phyloP scores from a whole-genome alignment of 2,113 vertebrate genomes.

The Catagonus wagneri region DNA sequence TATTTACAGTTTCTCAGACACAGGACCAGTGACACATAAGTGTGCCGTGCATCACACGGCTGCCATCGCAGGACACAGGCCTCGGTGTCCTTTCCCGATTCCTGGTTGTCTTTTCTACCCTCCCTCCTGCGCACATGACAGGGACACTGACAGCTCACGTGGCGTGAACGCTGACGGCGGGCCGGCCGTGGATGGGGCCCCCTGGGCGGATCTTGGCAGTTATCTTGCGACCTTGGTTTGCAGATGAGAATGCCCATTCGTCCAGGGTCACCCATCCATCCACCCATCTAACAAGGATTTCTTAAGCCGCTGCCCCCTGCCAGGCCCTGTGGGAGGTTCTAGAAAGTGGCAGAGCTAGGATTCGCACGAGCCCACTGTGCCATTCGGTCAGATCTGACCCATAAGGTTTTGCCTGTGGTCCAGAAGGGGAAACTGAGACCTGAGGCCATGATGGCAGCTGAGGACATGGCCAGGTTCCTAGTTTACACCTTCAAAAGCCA shows the following conservation, averaged over 20 bases:
- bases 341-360: not conserved
- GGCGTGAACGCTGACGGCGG: accelerated
- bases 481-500: not conserved
- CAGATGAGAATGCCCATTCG: not conserved
- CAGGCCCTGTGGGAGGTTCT: not conserved
- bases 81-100: not conserved
- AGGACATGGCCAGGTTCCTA: not conserved
- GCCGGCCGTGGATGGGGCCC: accelerated
- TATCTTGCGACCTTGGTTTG: too few species aligned
- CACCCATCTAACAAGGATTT: not conserved
- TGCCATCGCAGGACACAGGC: accelerated
- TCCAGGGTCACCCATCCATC: not conserved
- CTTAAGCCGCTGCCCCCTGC: not conserved
- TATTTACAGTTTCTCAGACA: not conserved
- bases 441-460: not conserved
- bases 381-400: accelerated
- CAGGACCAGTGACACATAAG: not conserved
- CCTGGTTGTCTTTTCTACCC: not conserved
- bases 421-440: not conserved
- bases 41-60: not conserved
- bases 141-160: accelerated
- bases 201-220: accelerated
- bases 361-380: not conserved
- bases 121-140: not conserved
- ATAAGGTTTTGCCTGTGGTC: not conserved